These are phyloP conservation scores for Merodon equestris DNA, from an alignment of 2,888 invertebrate species.

Conservation along the genomic window DNA sequence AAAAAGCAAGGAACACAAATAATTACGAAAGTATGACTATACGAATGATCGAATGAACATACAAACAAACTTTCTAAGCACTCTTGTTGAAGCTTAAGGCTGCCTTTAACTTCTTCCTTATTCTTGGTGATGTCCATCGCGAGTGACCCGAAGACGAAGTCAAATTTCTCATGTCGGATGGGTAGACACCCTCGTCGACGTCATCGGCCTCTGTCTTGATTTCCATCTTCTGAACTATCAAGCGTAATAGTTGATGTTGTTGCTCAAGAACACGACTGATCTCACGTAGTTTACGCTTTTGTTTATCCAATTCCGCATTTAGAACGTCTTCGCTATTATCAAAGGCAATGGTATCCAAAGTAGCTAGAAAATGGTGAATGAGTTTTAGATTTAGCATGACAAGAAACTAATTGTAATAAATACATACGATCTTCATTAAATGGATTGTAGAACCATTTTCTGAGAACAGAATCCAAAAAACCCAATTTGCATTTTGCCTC, in stretches of 20 bases:
- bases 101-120: slow-evolving; percentile 82
- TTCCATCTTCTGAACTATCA: slow-evolving; percentile 91
- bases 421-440: slow-evolving; percentile 86
- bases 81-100: slow-evolving; percentile 80
- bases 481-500: slow-evolving; percentile 86
- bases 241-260: slow-evolving; percentile 87
- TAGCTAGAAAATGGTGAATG: slow-evolving; percentile 72
- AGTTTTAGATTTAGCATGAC: not conserved
- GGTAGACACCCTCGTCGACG: slow-evolving; percentile 89
- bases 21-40: too few relatives aligned
- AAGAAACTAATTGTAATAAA: not conserved
- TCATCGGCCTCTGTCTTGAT: slow-evolving; percentile 94
- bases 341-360: slow-evolving; percentile 82
- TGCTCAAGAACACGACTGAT: slow-evolving; percentile 84
- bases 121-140: slow-evolving; percentile 86
- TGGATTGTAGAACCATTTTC: slow-evolving; percentile 90
- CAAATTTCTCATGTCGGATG: slow-evolving; percentile 80
- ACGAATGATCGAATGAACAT: too few relatives aligned
- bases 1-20: too few relatives aligned
- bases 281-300: slow-evolving; percentile 86
- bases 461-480: slow-evolving; percentile 85
- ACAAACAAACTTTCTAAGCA: slow-evolving; percentile 21
- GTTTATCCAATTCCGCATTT: slow-evolving; percentile 85
- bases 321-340: slow-evolving; percentile 86
- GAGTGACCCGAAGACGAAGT: slow-evolving; percentile 73